A percentile compares a stretch with the other conserved stretches of the same genome.
Evolutionary conservation across 1,140 invertebrate genomes (phyloP).

Genomic region (Gerris buenoi): DNA sequence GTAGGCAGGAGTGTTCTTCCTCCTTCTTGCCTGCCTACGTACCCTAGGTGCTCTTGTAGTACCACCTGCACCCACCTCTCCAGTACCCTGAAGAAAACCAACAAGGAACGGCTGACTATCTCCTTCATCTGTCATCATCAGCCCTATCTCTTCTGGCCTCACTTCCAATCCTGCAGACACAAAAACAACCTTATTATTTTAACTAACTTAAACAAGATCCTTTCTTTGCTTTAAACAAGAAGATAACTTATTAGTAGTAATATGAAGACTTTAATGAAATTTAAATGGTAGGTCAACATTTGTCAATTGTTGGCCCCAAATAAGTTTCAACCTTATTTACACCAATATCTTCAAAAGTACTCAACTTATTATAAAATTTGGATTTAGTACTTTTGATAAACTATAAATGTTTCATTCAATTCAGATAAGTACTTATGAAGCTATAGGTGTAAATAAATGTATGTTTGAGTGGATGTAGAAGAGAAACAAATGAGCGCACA

Average conservation of each 20-base stretch:
- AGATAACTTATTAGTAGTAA: background rate
- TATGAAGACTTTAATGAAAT: too few species aligned
- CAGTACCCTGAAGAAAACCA: slow-evolving; percentile 3
- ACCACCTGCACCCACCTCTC: background rate
- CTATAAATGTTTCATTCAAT: too few species aligned
- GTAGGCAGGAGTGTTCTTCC: slow-evolving; percentile 30
- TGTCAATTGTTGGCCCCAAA: slow-evolving; percentile 22
- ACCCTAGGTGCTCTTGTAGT: slow-evolving; percentile 30
- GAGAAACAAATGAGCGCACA: too few species aligned
- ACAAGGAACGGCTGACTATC: background rate
- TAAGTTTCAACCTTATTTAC: too few species aligned
- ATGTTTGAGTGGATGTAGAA: too few species aligned
- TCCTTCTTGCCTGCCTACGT: slow-evolving; percentile 33
- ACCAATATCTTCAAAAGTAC: too few species aligned
- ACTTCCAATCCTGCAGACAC: background rate
- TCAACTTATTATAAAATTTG: too few species aligned
- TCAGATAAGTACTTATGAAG: too few species aligned
- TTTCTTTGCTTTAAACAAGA: background rate
- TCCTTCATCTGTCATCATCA: background rate
- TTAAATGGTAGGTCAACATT: too few species aligned
- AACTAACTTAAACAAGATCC: background rate
- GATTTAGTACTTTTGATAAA: too few species aligned
- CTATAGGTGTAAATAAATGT: too few species aligned
- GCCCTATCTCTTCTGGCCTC: background rate
- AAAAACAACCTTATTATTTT: slow-evolving; percentile 1